phyloP scores from a whole-genome alignment of 2,113 vertebrate species.

The Leucoraja erinaceus region DNA sequence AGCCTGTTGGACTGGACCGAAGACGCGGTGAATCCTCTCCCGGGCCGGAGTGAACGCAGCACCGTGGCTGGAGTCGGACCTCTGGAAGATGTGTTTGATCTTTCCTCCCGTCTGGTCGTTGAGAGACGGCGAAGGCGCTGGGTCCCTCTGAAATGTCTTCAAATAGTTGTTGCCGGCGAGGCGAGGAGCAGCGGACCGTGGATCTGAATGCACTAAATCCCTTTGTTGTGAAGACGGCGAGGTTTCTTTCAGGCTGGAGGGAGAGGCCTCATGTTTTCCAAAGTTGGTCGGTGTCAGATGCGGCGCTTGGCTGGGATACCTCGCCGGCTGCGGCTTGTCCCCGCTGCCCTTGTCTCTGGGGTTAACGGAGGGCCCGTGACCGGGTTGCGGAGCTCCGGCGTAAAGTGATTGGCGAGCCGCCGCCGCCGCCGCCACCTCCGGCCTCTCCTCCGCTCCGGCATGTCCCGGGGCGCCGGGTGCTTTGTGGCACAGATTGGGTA shows the following conservation, averaged over 20 bases:
- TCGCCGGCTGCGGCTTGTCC: too few relatives aligned
- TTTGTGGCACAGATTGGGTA: constrained; percentile 37
- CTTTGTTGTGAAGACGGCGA: constrained; percentile 40
- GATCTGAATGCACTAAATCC: constrained; percentile 28
- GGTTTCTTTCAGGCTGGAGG: neutral
- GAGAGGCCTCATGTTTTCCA: neutral
- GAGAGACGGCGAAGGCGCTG: constrained; percentile 39
- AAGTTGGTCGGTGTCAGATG: neutral
- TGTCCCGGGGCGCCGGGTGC: constrained; percentile 39
- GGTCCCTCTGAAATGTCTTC: constrained; percentile 47
- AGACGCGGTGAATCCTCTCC: neutral
- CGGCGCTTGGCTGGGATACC: neutral
- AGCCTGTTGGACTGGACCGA: neutral
- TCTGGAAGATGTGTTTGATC: neutral
- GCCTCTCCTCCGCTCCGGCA: constrained; percentile 40
- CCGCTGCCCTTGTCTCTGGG: too few relatives aligned
- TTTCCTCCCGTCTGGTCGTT: constrained; percentile 29
- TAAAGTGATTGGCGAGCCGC: neutral
- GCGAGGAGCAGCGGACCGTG: neutral
- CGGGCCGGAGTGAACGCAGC: constrained; percentile 32
- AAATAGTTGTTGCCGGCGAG: constrained; percentile 39
- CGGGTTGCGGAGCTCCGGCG: neutral
- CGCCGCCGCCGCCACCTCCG: neutral
- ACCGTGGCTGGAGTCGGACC: neutral
- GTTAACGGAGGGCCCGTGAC: neutral